Percentiles rank a stretch among this genome's conserved stretches.
These are phyloP conservation scores for Ips typographus DNA, from an alignment of 1,140 invertebrate species.

Conservation along the genomic window DNA sequence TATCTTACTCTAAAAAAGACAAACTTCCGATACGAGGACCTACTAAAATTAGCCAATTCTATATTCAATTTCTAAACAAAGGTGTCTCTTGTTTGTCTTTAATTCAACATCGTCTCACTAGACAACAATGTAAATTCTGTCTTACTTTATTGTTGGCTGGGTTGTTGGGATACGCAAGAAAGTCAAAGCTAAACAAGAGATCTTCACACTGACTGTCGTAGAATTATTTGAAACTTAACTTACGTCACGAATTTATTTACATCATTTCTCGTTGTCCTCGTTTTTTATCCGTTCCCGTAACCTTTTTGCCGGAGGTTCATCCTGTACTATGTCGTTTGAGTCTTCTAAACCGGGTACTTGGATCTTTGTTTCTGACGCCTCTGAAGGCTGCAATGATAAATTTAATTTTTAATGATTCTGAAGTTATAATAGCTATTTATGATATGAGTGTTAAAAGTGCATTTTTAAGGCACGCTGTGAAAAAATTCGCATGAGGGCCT, in stretches of 20 bases:
- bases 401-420: too few relatives aligned
- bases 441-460: too few relatives aligned
- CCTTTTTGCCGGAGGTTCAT: conserved; percentile 57
- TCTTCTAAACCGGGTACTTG: conserved; percentile 71
- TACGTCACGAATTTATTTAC: conserved; percentile 25
- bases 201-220: conserved; percentile 27
- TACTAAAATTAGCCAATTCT: conserved; percentile 2
- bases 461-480: too few relatives aligned
- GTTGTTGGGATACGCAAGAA: neutral
- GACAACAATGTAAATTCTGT: neutral
- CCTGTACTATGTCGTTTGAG: conserved; percentile 48
- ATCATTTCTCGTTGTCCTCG: conserved; percentile 40
- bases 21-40: conserved; percentile 20
- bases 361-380: conserved; percentile 74
- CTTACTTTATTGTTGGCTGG: neutral
- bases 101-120: neutral
- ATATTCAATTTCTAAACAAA: neutral
- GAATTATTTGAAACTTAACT: conserved; percentile 25
- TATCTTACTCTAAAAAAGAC: conserved; percentile 20
- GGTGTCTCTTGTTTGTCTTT: conserved; percentile 8
- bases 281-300: conserved; percentile 49
- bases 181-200: conserved; percentile 20
- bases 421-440: too few relatives aligned
- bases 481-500: too few relatives aligned
- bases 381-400: conserved; percentile 61